phyloP scores from a whole-genome alignment of 2,113 vertebrate genomes.

The Trematomus loennbergii region DNA sequence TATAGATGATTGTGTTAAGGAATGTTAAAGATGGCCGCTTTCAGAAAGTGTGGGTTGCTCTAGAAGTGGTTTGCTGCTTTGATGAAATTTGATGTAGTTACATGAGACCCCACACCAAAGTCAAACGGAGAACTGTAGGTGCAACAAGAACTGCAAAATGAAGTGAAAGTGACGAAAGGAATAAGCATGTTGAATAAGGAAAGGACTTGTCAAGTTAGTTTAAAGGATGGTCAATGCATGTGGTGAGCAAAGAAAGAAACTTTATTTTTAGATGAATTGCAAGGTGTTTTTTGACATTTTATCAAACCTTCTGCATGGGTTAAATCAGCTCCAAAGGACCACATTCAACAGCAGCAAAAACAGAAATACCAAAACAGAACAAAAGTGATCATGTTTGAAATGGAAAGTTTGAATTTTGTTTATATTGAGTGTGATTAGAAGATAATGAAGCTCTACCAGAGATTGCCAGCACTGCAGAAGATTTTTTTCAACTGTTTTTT shows the following conservation, averaged over 20 bases:
- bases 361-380: neutral
- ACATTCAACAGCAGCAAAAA: slow-evolving; percentile 12
- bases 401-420: slow-evolving; percentile 24
- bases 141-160: slow-evolving; percentile 2
- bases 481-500: slow-evolving; percentile 15
- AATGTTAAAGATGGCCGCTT: slow-evolving; percentile 2
- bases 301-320: neutral
- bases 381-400: slow-evolving; percentile 2
- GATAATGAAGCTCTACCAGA: slow-evolving; percentile 22
- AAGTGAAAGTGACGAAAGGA: neutral
- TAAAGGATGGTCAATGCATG: slow-evolving; percentile 12
- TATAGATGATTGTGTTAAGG: neutral
- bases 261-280: neutral
- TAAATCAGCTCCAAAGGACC: slow-evolving; percentile 3
- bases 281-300: neutral
- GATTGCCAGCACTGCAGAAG: slow-evolving; percentile 10
- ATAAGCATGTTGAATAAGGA: slow-evolving; percentile 59
- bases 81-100: slow-evolving; percentile 41
- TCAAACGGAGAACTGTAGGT: slow-evolving; percentile 16
- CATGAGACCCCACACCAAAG: neutral
- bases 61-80: slow-evolving; percentile 26
- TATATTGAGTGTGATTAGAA: slow-evolving; percentile 26
- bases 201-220: slow-evolving; percentile 42
- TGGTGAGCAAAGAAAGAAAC: slow-evolving; percentile 12
- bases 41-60: slow-evolving; percentile 28